Base-by-base conservation (phyloP, 2,888 invertebrate genomes). In the Drosophila neutralis region DNA sequence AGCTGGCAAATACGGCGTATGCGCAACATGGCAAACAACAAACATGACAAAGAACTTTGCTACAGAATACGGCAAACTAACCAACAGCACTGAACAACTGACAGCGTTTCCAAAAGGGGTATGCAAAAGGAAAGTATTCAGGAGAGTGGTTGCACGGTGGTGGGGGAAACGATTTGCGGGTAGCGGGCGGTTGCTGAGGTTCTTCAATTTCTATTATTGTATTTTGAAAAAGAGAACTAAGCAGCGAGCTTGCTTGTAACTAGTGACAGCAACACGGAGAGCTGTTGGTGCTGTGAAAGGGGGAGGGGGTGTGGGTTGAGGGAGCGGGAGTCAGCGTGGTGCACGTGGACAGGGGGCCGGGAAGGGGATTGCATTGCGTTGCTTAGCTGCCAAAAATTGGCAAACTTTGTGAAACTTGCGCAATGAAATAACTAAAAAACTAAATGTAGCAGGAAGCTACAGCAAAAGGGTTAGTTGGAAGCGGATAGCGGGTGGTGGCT, bases 1-100 rank as follows among this genome's bases (percentile, higher is more conserved):
- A 24, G 75, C 75, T 60, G 70, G 67, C 52, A 29, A 59, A 76
- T 68, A 68, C 63, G 59, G 64, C 78, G 80, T 76, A 78, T 78
- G 76, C 78, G 80, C 72, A 78, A 80, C 64, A 72, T 69, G 42
- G 58, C 76, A 69, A 78, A 73, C 69, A 67, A 66, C 73, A 78
- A 68, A 73, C 70, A 82, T 77, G 82, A 84, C 82, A 84, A 82
- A 77, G 82, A 83, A 84, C 66, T 78, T 69, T 66, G 52, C 60
- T 53, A 29, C 53, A 67, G 69, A 60, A 63, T 49, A 56, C 56
- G 59, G 73, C 67, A 59, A 72, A 69, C 82, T 54, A 73, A 78
- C 79, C 73, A 83, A 73, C 48, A 69, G 78, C 81, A 78, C 78
- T 80, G 80, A 73, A 79, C 72, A 77, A 73, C 57, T 82, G 80